Evolutionary conservation across 2,888 invertebrate species (phyloP), one percentile per base, ranked within the genome.

Genomic region (Zele albiditarsus): DNA sequence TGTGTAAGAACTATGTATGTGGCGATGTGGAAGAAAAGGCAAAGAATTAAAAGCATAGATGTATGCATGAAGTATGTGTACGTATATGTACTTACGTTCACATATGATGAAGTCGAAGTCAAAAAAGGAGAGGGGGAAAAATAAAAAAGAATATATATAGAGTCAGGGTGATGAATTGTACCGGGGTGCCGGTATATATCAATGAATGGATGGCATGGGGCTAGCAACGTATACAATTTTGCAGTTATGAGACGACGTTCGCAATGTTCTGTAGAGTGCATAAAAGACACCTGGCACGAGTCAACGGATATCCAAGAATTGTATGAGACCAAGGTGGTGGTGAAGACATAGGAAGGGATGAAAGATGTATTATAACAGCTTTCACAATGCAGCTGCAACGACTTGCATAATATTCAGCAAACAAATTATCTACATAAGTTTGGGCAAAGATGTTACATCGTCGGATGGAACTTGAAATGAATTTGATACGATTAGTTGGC

Each of bases 221-320:
- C 25, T 33, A 67, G 16, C 67, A n/a, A 62, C 42, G 38, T 57
- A 49, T 71, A 72, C 71, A 42, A 76, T 77, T 73, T 16, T 65
- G 70, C 65, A 76, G 74, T 79, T 77, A 79, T 79, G 77, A 74
- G 74, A 75, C 71, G 74, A 66, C 62, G 70, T 58, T 42, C 70
- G 46, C 69, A 73, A 65, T 38, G 68, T 53, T 58, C 25, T 58
- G 58, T 67, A 58, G 70, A 49, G 62, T 42, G 68, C 33, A 62
- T 67, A 42, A 62, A 49, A 77, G 75, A 75, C 80, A 80, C 80
- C 80, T 80, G 80, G 80, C 80, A 80, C 80, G 75, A 75, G 78
- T 73, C 80, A 60, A 76, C 78, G 76, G 68, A n/a, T n/a, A 71
- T 74, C 78, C 73, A 76, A 72, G 75, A 66, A 75, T 57, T 67